Percentiles rank a stretch among this genome's conserved stretches.
These are phyloP conservation scores for Taenaris catops DNA, from an alignment of 2,888 invertebrate genomes.

Conservation along the genomic window DNA sequence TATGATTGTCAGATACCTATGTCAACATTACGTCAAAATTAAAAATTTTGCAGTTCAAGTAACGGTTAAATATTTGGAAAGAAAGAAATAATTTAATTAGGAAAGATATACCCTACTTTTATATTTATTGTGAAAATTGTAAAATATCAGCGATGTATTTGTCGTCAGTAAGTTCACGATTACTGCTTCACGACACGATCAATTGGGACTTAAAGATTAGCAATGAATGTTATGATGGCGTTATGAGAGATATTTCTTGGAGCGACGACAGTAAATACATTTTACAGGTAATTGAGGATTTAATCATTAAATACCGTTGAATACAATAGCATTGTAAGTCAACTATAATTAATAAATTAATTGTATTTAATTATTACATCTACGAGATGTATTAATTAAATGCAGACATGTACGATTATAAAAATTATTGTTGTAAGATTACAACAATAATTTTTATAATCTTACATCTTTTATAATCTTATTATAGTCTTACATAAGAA, in stretches of 20 bases:
- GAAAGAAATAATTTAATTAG: too few species aligned
- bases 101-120: background rate
- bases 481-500: too few species aligned
- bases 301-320: too few species aligned
- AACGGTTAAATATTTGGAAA: background rate
- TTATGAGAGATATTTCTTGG: slow-evolving; percentile 67
- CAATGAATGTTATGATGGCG: slow-evolving; percentile 66
- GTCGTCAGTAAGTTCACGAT: slow-evolving; percentile 75
- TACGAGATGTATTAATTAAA: too few species aligned
- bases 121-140: background rate
- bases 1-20: too few species aligned
- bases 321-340: too few species aligned
- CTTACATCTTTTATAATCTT: too few species aligned
- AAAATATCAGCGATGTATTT: slow-evolving; percentile 64
- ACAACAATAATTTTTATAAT: too few species aligned
- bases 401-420: too few species aligned
- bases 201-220: slow-evolving; percentile 74
- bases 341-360: too few species aligned
- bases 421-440: too few species aligned
- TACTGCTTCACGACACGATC: slow-evolving; percentile 76
- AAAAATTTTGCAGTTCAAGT: background rate
- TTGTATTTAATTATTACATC: too few species aligned
- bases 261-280: slow-evolving; percentile 75
- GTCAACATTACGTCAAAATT: background rate
- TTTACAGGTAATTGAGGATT: slow-evolving; percentile 70